Base-by-base conservation (phyloP, 2,888 invertebrate genomes). In the Ormyrus rosae region DNA sequence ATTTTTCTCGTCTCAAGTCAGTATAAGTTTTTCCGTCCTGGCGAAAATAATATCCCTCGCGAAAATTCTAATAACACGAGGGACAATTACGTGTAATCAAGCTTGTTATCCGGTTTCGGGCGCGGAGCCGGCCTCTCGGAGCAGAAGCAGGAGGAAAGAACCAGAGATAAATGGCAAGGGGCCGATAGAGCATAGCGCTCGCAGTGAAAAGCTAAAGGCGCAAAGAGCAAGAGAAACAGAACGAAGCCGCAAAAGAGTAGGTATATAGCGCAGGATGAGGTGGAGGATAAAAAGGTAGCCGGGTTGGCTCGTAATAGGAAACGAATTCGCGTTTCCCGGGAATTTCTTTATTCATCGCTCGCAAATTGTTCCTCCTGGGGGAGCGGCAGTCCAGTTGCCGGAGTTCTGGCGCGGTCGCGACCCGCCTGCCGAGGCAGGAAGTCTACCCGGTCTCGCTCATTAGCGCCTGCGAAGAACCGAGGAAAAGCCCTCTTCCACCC, bases 321-420 rank as follows among this genome's bases (percentile, higher is more conserved):
- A 82, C 78, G 83, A 83, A 83, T 83, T 83, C 83, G 63, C 74
- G 71, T 61, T 78, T 78, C 63, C 68, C 71, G 70, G 63, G 78
- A 81, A 84, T 81, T 86, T 86, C 85, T 86, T 86, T 86, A 85
- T 86, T 86, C 85, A 85, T 85, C 83, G 85, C 82, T 83, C 81
- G 82, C 83, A 85, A 86, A 85, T 86, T 86, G 85, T 83, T 83
- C 83, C 73, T 63, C 81, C 78, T 46, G 63, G 34, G 63, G 19
- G 67, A 50, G 75, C 10, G 19, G 34, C 51, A 34, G 63, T 50
- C 11, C 51, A n/a, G 60, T 6, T 9, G 58, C 58, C 53, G 63
- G 19, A 19, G 19, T 19, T 19, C 19, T 19, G 19, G 19, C 19
- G 19, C 19, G 13, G 70, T 19, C 19, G 19, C 19, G 19, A 19